Conservation (phyloP, 2,113 vertebrate genomes). For the Mormoops blainvillei region DNA sequence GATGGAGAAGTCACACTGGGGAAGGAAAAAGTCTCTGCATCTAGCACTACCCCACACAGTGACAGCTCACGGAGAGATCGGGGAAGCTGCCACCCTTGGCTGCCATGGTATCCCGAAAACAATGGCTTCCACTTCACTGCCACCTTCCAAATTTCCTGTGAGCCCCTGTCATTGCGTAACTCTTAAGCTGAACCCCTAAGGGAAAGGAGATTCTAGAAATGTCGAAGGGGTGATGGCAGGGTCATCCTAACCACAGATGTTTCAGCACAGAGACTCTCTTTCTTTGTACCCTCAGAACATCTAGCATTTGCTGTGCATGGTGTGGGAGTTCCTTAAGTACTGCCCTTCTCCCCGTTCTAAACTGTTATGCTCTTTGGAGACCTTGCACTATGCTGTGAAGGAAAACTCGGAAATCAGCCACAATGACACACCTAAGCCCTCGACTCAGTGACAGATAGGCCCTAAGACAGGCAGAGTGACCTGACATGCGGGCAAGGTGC, state of each 20-base stretch:
- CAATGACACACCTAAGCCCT: neutral
- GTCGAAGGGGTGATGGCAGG: neutral
- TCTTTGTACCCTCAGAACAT: neutral
- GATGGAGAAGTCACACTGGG: neutral
- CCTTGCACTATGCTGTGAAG: neutral
- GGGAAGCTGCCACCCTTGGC: neutral
- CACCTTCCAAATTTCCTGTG: neutral
- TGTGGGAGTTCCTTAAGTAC: neutral
- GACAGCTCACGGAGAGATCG: neutral
- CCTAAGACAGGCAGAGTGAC: neutral
- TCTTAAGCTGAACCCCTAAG: neutral
- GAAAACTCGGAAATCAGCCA: neutral
- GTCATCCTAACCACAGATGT: neutral
- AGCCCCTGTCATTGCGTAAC: neutral
- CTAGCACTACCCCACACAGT: neutral
- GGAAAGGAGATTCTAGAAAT: neutral
- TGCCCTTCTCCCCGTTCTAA: neutral
- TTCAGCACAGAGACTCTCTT: neutral
- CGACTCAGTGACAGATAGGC: neutral
- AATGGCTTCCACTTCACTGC: neutral
- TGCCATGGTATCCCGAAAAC: neutral
- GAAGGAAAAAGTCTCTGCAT: neutral
- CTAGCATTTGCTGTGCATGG: rapidly evolving
- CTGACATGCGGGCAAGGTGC: neutral
- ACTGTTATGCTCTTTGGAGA: neutral